A percentile compares a stretch with the other conserved stretches of the same genome.
These are phyloP conservation scores for Gerris buenoi DNA, from an alignment of 1,140 invertebrate genomes.

Conservation along the genomic window DNA sequence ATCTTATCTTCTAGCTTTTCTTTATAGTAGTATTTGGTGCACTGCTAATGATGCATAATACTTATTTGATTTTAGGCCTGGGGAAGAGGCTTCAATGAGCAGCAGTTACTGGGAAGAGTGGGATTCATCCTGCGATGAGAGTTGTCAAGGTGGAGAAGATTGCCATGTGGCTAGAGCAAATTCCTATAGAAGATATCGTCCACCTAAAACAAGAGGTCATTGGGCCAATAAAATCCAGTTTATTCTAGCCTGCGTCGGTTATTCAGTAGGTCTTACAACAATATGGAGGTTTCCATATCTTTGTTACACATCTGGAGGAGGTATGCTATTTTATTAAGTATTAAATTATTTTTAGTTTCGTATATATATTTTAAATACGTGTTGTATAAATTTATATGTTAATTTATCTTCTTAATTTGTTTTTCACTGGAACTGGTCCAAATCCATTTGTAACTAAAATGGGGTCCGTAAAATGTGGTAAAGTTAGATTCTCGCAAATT, in stretches of 20 bases:
- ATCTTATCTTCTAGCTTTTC: too few relatives aligned
- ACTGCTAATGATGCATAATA: too few relatives aligned
- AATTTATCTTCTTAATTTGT: too few relatives aligned
- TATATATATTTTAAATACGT: too few relatives aligned
- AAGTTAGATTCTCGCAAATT: too few relatives aligned
- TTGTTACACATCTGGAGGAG: conserved; percentile 69
- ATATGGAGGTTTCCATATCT: conserved; percentile 80
- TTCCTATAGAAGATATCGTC: background rate
- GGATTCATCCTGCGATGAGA: conserved; percentile 10
- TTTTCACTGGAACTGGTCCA: too few relatives aligned
- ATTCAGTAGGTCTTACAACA: conserved; percentile 80
- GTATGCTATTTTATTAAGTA: conserved; percentile 33
- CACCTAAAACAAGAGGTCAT: conserved; percentile 39
- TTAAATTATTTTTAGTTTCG: background rate
- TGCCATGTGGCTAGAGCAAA: conserved; percentile 10
- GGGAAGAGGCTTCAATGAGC: conserved; percentile 15
- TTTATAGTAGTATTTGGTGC: too few relatives aligned
- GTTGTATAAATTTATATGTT: too few relatives aligned
- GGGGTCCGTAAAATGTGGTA: too few relatives aligned
- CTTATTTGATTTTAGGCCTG: too few relatives aligned
- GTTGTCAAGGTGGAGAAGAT: conserved; percentile 14
- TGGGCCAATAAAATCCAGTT: conserved; percentile 86
- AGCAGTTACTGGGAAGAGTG: conserved; percentile 16
- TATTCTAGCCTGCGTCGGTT: conserved; percentile 75
- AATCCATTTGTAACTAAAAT: too few relatives aligned